A percentile compares a stretch with the other conserved stretches of the same genome.
Conservation (phyloP, 2,888 invertebrate species). For the Zaprionus obscuricornis region DNA sequence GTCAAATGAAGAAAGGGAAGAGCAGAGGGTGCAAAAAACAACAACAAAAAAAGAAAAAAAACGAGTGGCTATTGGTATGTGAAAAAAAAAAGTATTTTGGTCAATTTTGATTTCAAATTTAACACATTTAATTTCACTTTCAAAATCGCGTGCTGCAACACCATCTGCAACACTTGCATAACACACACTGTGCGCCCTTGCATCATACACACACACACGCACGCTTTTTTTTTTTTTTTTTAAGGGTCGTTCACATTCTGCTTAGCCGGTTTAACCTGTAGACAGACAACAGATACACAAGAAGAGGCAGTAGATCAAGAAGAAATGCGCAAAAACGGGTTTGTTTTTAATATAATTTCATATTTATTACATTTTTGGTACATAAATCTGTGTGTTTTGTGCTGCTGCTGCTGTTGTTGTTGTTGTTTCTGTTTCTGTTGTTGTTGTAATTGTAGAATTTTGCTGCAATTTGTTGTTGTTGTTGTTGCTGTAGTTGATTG, state of each 20-base stretch:
- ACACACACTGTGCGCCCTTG: slow-evolving; percentile 39
- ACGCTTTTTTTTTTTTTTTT: slow-evolving; percentile 5
- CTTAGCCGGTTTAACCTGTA: slow-evolving; percentile 67
- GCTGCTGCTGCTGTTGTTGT: slow-evolving; percentile 47
- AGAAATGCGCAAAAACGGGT: slow-evolving; percentile 74
- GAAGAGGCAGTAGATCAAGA: slow-evolving; percentile 62
- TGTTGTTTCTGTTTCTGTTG: slow-evolving; percentile 13
- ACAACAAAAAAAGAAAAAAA: not conserved
- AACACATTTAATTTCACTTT: slow-evolving; percentile 30
- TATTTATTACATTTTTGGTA: slow-evolving; percentile 82
- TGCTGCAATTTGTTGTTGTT: slow-evolving; percentile 39
- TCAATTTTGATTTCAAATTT: too few relatives aligned
- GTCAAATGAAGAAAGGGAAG: slow-evolving; percentile 22
- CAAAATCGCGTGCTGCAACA: not conserved
- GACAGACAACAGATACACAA: slow-evolving; percentile 63
- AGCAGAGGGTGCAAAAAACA: slow-evolving; percentile 9
- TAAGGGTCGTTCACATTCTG: slow-evolving; percentile 61
- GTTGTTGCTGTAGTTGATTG: slow-evolving; percentile 32
- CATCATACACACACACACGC: not conserved
- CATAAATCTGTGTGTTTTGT: slow-evolving; percentile 75
- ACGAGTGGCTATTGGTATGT: not conserved
- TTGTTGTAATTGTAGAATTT: slow-evolving; percentile 31
- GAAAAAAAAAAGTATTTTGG: too few relatives aligned
- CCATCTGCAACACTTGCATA: slow-evolving; percentile 44
- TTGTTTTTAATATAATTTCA: slow-evolving; percentile 71